Percentiles rank a stretch among this genome's conserved stretches.
Conservation (phyloP, 1,140 invertebrate species). For the Notospermus geniculatus region DNA sequence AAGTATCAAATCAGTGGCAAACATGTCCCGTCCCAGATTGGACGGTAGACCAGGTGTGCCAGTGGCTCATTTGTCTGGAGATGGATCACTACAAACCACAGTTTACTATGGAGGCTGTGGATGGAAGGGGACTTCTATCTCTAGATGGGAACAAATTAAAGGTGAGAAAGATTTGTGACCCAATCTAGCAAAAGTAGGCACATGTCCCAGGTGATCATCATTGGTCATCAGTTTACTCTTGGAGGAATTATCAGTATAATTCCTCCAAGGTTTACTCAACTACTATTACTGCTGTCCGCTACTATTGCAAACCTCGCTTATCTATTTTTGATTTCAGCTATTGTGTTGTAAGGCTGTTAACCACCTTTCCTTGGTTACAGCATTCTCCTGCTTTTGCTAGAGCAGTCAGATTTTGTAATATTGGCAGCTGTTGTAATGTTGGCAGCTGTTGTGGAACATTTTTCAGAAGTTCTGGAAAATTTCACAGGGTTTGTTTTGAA, state of each 20-base stretch:
- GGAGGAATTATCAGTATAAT: too few relatives aligned
- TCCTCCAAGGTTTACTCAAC: background rate
- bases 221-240: too few relatives aligned
- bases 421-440: too few relatives aligned
- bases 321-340: too few relatives aligned
- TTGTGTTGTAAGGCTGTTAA: too few relatives aligned
- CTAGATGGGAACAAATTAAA: constrained; percentile 87
- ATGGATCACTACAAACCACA: constrained; percentile 79
- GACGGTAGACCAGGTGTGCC: constrained; percentile 86
- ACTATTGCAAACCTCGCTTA: too few relatives aligned
- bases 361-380: constrained; percentile 1
- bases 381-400: constrained; percentile 5
- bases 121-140: constrained; percentile 75
- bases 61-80: constrained; percentile 79
- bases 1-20: constrained; percentile 37
- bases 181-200: too few relatives aligned
- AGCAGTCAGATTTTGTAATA: background rate
- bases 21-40: constrained; percentile 71
- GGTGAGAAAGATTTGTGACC: constrained; percentile 37
- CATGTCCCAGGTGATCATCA: too few relatives aligned
- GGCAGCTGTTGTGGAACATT: background rate
- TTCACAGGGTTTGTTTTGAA: too few relatives aligned
- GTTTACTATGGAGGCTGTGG: constrained; percentile 80
- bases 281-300: too few relatives aligned
- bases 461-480: background rate